A percentile compares a stretch with the other conserved stretches of the same genome.
phyloP scores from a whole-genome alignment of 2,888 invertebrate genomes.

The Busseola fusca region DNA sequence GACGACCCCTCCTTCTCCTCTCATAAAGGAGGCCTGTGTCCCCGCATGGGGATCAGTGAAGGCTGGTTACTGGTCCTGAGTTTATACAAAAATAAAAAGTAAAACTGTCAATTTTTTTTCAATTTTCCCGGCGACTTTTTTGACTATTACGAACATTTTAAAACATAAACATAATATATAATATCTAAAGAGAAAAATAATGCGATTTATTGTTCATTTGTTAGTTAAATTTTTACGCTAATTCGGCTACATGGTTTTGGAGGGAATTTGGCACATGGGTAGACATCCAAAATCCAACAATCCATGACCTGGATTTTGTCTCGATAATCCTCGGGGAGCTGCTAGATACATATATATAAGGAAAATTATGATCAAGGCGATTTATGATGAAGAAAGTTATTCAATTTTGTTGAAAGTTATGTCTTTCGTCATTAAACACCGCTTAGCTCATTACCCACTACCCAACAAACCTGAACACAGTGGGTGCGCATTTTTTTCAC shows the following conservation, averaged over 20 bases:
- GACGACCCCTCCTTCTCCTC: no score
- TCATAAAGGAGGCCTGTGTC: no score
- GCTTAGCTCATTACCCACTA: conserved; percentile 6
- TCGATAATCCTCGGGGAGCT: no score
- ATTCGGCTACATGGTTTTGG: no score
- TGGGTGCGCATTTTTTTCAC: conserved; percentile 55
- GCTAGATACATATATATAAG: background rate
- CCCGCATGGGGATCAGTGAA: no score
- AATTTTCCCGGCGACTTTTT: background rate
- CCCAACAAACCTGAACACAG: background rate
- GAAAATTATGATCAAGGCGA: background rate
- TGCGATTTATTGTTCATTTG: no score
- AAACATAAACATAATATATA: background rate
- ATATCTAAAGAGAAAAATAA: no score
- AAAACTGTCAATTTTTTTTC: background rate
- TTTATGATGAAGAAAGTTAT: background rate
- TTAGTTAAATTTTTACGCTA: no score
- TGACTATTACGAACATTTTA: background rate
- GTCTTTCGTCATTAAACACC: background rate
- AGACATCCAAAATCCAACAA: no score
- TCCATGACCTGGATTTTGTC: no score
- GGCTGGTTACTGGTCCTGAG: no score
- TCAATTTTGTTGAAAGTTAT: background rate
- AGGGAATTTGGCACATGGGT: no score
- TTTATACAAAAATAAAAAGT: background rate